phyloP scores from a whole-genome alignment of 37 sponge, comb jelly and placozoan species.

The Halisarca cf. caerulea region DNA sequence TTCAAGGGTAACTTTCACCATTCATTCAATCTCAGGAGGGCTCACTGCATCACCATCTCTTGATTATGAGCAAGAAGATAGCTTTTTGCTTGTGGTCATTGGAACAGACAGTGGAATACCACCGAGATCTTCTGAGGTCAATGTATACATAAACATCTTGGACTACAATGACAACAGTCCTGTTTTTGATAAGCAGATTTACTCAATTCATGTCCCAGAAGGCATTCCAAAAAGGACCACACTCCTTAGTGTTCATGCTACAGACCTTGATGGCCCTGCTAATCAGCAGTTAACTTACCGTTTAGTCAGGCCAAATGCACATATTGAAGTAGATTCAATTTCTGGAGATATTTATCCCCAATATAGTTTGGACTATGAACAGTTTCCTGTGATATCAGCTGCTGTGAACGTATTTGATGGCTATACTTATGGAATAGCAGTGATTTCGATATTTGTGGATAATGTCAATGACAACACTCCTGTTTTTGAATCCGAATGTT shows the following conservation, averaged over 20 bases:
- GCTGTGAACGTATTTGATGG: background rate
- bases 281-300: background rate
- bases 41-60: background rate
- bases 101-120: constrained; percentile 19
- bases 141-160: background rate
- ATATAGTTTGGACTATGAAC: background rate
- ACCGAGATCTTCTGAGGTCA: background rate
- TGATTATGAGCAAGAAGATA: constrained; percentile 19
- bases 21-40: background rate
- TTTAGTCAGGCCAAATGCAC: too few species aligned
- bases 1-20: background rate
- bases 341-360: background rate
- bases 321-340: background rate
- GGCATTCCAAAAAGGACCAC: background rate
- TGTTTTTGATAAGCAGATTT: background rate
- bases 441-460: background rate
- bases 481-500: constrained; percentile 9
- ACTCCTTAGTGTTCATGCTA: background rate
- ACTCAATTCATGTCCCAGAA: background rate
- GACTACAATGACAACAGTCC: constrained; percentile 27
- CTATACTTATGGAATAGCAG: background rate
- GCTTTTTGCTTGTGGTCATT: background rate
- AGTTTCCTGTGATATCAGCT: background rate
- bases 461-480: constrained; percentile 28
- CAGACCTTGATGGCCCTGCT: constrained; percentile 19